These are phyloP conservation scores for Tribolium freemani DNA, from an alignment of 2,888 invertebrate species.

Conservation along the genomic window DNA sequence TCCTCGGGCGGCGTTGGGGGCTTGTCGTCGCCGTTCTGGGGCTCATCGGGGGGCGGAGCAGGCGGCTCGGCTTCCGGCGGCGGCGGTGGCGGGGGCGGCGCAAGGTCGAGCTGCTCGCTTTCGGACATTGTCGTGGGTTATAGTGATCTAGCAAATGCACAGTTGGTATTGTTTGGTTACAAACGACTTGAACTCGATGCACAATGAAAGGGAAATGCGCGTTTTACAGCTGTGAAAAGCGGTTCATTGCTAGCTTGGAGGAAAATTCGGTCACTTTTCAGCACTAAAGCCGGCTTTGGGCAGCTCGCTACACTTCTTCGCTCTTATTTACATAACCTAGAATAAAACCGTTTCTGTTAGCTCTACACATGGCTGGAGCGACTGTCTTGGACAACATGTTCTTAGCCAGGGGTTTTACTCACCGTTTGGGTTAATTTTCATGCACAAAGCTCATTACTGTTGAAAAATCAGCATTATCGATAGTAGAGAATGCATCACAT, in stretches of 20 bases:
- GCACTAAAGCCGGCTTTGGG: background rate
- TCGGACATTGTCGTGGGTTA: constrained; percentile 35
- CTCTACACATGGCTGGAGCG: background rate
- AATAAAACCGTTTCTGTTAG: background rate
- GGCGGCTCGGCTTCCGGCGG: background rate
- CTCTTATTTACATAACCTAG: constrained; percentile 27
- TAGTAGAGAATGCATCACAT: background rate
- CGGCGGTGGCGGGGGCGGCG: background rate
- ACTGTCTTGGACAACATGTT: background rate
- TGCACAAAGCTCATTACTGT: background rate
- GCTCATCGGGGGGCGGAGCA: background rate
- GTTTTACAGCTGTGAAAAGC: background rate
- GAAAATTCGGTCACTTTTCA: background rate
- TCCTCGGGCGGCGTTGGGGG: background rate
- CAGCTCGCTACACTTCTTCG: constrained; percentile 6
- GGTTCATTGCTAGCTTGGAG: background rate
- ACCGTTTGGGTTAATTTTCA: background rate
- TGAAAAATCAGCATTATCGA: background rate
- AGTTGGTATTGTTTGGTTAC: constrained; percentile 42
- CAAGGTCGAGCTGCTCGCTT: background rate
- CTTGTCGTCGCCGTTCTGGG: constrained; percentile 1
- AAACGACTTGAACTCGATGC: constrained; percentile 23
- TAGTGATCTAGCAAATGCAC: constrained; percentile 37
- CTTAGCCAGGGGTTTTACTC: background rate
- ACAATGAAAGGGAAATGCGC: constrained; percentile 7